These are phyloP conservation scores for Dendrophyllia cribrosa DNA, from an alignment of 64 coral and sea anemone genomes.

Conservation along the genomic window DNA sequence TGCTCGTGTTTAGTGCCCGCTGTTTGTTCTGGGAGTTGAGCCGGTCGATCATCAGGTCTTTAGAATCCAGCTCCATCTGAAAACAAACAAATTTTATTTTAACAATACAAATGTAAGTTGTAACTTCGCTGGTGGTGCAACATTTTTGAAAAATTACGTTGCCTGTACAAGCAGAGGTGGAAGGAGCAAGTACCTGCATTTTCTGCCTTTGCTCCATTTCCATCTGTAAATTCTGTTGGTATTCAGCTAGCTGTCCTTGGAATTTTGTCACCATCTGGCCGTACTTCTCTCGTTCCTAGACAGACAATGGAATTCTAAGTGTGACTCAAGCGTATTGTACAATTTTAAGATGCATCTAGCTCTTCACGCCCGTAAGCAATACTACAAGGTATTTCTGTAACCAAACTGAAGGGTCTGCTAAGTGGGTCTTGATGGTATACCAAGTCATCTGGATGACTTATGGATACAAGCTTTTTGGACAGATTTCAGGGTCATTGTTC, in stretches of 20 bases:
- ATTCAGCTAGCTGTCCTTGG: slow-evolving; percentile 87
- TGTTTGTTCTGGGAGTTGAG: slow-evolving; percentile 86
- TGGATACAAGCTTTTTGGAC: too few relatives aligned
- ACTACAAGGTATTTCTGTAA: too few relatives aligned
- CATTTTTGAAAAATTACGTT: too few relatives aligned
- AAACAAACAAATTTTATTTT: slow-evolving; percentile 3
- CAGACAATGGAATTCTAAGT: neutral
- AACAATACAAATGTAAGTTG: neutral
- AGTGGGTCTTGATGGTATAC: too few relatives aligned
- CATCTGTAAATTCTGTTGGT: slow-evolving; percentile 69
- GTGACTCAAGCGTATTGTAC: too few relatives aligned
- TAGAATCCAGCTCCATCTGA: slow-evolving; percentile 98
- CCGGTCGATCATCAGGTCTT: slow-evolving; percentile 96
- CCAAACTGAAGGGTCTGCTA: too few relatives aligned
- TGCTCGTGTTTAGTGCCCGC: slow-evolving; percentile 9
- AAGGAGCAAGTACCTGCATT: slow-evolving; percentile 75
- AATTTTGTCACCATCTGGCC: slow-evolving; percentile 87
- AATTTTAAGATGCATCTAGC: too few relatives aligned
- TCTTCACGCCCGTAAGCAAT: too few relatives aligned
- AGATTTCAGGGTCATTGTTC: too few relatives aligned
- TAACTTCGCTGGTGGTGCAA: too few relatives aligned
- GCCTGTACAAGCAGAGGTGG: too few relatives aligned
- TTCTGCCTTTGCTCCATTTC: slow-evolving; percentile 96
- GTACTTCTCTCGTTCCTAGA: slow-evolving; percentile 96
- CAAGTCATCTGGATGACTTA: too few relatives aligned